Percentiles rank a stretch among this genome's conserved stretches.
phyloP scores from a whole-genome alignment of 2,888 invertebrate species.

The Parnassius orleans region DNA sequence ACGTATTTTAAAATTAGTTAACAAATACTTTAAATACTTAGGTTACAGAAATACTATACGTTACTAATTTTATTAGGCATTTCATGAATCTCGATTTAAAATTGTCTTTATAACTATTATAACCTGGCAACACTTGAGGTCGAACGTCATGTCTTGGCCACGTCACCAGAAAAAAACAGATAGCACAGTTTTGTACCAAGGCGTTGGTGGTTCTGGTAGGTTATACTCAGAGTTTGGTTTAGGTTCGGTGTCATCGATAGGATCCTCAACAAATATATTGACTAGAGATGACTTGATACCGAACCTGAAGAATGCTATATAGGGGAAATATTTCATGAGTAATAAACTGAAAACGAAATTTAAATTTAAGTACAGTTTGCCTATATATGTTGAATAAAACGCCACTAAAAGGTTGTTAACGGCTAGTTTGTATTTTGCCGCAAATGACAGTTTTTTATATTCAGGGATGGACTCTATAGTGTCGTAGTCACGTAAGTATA shows the following conservation, averaged over 20 bases:
- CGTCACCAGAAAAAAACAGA: constrained; percentile 46
- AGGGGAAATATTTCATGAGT: constrained; percentile 85
- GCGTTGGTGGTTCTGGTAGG: constrained; percentile 37
- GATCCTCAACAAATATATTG: constrained; percentile 75
- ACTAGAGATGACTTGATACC: constrained; percentile 83
- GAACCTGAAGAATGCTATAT: constrained; percentile 84
- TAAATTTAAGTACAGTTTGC: constrained; percentile 83
- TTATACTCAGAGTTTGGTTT: constrained; percentile 59
- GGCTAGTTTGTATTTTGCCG: constrained; percentile 51
- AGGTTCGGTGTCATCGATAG: constrained; percentile 52
- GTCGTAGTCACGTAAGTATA: constrained; percentile 66
- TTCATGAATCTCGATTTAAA: too few relatives aligned
- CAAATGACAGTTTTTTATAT: constrained; percentile 60
- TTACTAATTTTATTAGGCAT: too few relatives aligned
- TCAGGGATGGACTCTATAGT: constrained; percentile 60
- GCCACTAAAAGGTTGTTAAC: constrained; percentile 37
- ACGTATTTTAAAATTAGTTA: too few relatives aligned
- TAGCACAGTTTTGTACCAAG: constrained; percentile 50
- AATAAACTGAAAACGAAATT: constrained; percentile 81
- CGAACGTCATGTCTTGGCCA: not conserved
- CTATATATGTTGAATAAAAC: constrained; percentile 69
- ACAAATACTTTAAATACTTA: too few relatives aligned
- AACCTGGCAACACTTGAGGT: not conserved
- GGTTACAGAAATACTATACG: too few relatives aligned
- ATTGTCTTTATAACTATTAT: constrained; percentile 29